These are phyloP conservation scores for Heliocidaris erythrogramma DNA, from an alignment of 35 echinoderm and acorn worm genomes.

Conservation along the genomic window DNA sequence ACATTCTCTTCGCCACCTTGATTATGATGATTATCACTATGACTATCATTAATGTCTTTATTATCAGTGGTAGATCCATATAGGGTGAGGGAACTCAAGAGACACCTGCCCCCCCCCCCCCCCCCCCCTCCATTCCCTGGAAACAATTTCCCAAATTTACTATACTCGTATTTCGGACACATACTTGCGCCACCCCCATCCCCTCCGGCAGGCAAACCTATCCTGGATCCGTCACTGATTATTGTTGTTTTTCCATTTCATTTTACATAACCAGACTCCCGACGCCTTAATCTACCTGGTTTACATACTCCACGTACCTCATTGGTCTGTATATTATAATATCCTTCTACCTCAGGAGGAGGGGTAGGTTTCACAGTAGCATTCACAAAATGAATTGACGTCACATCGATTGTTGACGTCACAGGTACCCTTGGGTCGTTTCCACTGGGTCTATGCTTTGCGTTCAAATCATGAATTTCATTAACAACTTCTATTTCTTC, in stretches of 20 bases:
- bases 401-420: conserved; percentile 57
- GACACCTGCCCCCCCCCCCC: no score
- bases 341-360: conserved; percentile 55
- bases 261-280: not conserved
- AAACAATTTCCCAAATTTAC: no score
- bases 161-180: not conserved
- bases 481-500: conserved; percentile 27
- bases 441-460: not conserved
- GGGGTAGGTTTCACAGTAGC: conserved; percentile 60
- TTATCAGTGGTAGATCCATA: no score
- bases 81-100: no score
- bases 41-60: no score
- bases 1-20: no score
- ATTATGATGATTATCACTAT: no score
- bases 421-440: conserved; percentile 51
- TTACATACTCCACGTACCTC: conserved; percentile 39
- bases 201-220: not conserved
- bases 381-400: conserved; percentile 60
- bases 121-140: no score
- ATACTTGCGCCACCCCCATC: not conserved
- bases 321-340: conserved; percentile 42
- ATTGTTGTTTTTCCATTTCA: not conserved
- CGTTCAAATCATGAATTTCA: not conserved
- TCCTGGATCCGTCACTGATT: not conserved
- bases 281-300: not conserved